Base-by-base conservation (phyloP, 2,888 invertebrate species). In the Acrobasis suavella region DNA sequence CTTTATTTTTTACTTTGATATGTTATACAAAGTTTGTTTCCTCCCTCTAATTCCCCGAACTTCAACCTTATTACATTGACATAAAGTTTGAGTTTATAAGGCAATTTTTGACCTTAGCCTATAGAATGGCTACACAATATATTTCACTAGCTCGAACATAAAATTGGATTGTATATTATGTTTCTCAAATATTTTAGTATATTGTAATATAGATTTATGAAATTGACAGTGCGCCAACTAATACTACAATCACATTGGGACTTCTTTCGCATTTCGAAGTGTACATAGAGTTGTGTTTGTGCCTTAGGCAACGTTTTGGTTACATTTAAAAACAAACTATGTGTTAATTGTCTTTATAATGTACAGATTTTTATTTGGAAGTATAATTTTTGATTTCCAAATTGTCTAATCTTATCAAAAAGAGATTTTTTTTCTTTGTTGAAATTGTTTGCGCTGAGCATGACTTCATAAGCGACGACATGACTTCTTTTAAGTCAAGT, bases 181-280 rank as follows among this genome's bases (percentile, higher is more conserved):
- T 46, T 46, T 3, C 14, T 46, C 14, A 22, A 59, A 14, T 58
- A 55, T 54, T 9, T 42, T 60, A 62, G 51, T 60, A 59, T 68
- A 66, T 67, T 60, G 59, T 67, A 63, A 63, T 62, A 61, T 64
- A 32, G 70, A 68, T 49, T 14, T 60, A 58, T 62, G 52, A 51
- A 22, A 66, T 88, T 87, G 89, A 89, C 89, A 89, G 88, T 88
- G 89, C 88, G 89, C 89, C 89, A 86, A 82, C 76, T 65, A 56
- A 67, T 69, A 63, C 71, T 60, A 50, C 64, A 72, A 70, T 72
- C 39, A 52, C 58, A 59, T 59, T 16, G 49, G 58, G 49, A 50
- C 58, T 7, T 7, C 39, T 69, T 72, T 72, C 68, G 70, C 69
- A 64, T 66, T 3, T 58, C 37, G 16, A 59, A 60, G 12, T 60